Percentiles rank a stretch among this genome's conserved stretches.
Evolutionary conservation across 2,797 vertebrate species (phyloP).

Genomic region (Fratercula arctica): DNA sequence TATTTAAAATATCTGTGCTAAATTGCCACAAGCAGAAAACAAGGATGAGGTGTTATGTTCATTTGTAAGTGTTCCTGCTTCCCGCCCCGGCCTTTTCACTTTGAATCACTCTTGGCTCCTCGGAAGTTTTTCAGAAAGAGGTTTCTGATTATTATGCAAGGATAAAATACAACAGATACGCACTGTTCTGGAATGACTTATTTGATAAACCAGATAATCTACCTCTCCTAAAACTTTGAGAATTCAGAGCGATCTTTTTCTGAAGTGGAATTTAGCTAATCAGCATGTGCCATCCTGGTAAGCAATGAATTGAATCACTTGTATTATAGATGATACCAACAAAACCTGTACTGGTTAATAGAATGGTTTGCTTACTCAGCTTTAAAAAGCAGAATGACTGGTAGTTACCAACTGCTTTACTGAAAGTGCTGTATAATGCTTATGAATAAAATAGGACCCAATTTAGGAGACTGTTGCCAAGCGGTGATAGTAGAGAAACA

Average conservation of each 20-base stretch:
- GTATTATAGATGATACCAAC: background rate
- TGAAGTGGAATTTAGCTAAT: slow-evolving; percentile 57
- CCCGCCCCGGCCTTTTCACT: background rate
- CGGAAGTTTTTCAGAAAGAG: background rate
- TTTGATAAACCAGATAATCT: background rate
- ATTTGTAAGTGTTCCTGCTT: background rate
- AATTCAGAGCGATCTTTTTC: slow-evolving; percentile 51
- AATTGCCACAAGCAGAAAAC: background rate
- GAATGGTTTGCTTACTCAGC: slow-evolving; percentile 11
- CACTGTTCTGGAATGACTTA: background rate
- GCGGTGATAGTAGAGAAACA: background rate
- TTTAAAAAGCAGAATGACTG: slow-evolving; percentile 8
- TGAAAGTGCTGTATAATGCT: background rate
- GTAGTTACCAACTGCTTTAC: slow-evolving; percentile 1
- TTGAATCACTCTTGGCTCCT: background rate
- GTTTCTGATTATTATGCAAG: background rate
- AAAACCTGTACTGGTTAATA: slow-evolving; percentile 24
- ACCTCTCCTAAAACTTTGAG: slow-evolving; percentile 37
- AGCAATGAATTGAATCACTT: background rate
- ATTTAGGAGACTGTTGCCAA: background rate
- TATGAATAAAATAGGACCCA: slow-evolving; percentile 26
- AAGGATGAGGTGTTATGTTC: background rate
- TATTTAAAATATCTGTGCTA: background rate
- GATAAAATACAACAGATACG: background rate
- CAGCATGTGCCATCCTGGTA: background rate